Conservation (phyloP, 1,140 invertebrate genomes). For the Zaprionus africanus region DNA sequence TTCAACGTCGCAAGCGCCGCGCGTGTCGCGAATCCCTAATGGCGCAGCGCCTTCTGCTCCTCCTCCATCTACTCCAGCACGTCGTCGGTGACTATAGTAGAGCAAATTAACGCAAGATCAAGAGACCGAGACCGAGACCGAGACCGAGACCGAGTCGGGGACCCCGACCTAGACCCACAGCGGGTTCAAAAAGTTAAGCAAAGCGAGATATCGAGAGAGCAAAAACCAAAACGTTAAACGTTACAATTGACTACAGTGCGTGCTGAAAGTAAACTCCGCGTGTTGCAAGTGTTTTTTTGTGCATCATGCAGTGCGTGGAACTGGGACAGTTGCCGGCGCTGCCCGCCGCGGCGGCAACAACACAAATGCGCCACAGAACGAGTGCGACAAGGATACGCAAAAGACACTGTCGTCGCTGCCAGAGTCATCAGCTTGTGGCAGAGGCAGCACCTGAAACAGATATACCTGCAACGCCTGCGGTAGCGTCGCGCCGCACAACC, state of each 20-base stretch:
- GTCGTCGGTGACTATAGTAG: conserved; percentile 33
- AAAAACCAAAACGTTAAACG: conserved; percentile 10
- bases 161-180: background rate
- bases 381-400: conserved; percentile 69
- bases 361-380: conserved; percentile 51
- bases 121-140: conserved; percentile 21
- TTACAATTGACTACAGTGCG: conserved; percentile 23
- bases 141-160: background rate
- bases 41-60: conserved; percentile 45
- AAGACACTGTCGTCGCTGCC: conserved; percentile 56
- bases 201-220: conserved; percentile 5
- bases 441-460: conserved; percentile 19
- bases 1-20: conserved; percentile 74
- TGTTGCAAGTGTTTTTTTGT: conserved; percentile 16
- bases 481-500: background rate
- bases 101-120: conserved; percentile 51
- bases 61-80: conserved; percentile 16
- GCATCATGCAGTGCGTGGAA: conserved; percentile 44
- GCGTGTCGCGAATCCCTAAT: conserved; percentile 79
- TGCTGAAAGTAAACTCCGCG: conserved; percentile 16
- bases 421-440: background rate
- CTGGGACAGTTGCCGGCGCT: conserved; percentile 41
- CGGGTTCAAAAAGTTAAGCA: conserved; percentile 22
- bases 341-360: conserved; percentile 36
- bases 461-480: conserved; percentile 9